Percentiles rank a stretch among this genome's conserved stretches.
These are phyloP conservation scores for Leptinotarsa rubiginosa DNA, from an alignment of 2,888 invertebrate species.

Conservation along the genomic window DNA sequence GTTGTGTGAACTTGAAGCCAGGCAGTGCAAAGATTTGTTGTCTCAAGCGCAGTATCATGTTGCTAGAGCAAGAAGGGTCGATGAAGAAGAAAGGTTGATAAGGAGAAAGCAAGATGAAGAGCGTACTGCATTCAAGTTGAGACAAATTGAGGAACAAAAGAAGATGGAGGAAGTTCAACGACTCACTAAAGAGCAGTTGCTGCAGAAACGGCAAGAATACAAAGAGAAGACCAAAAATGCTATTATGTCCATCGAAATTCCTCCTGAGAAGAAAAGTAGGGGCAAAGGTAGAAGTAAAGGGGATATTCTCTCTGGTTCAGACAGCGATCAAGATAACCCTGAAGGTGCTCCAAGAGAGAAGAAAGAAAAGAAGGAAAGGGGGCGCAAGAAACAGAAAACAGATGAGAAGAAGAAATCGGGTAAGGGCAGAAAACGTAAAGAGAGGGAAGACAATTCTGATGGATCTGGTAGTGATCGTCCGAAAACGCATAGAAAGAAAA, in stretches of 20 bases:
- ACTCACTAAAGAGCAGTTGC: slow-evolving; percentile 84
- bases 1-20: slow-evolving; percentile 85
- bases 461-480: slow-evolving; percentile 78
- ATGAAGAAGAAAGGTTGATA: slow-evolving; percentile 91
- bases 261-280: slow-evolving; percentile 74
- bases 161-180: slow-evolving; percentile 83
- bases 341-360: slow-evolving; percentile 62
- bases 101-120: slow-evolving; percentile 92
- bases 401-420: slow-evolving; percentile 58
- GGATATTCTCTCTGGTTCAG: slow-evolving; percentile 36
- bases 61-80: slow-evolving; percentile 87
- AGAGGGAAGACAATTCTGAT: slow-evolving; percentile 65
- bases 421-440: slow-evolving; percentile 61
- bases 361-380: slow-evolving; percentile 41
- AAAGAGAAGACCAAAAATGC: slow-evolving; percentile 96
- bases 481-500: slow-evolving; percentile 57
- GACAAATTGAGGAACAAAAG: slow-evolving; percentile 73
- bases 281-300: slow-evolving; percentile 66
- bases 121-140: slow-evolving; percentile 80
- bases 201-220: slow-evolving; percentile 91
- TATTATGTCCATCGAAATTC: slow-evolving; percentile 84
- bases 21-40: slow-evolving; percentile 94
- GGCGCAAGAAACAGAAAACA: slow-evolving; percentile 62
- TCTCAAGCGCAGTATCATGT: slow-evolving; percentile 98
- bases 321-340: slow-evolving; percentile 64